phyloP scores from a whole-genome alignment of 2,113 vertebrate species.

The Meles meles region DNA sequence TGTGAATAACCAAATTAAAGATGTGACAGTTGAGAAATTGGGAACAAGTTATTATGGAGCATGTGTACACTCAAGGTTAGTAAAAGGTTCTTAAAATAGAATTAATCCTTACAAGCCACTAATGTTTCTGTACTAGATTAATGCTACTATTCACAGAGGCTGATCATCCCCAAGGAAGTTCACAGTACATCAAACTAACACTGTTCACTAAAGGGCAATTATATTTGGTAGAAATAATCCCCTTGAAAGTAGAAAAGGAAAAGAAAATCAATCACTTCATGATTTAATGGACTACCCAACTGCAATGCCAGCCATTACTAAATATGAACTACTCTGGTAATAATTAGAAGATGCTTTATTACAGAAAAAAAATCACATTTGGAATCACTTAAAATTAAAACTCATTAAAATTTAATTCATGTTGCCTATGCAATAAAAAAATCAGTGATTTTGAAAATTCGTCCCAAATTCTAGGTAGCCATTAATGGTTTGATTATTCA shows the following conservation, averaged over 20 bases:
- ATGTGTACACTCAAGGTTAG: slow-evolving; percentile 32
- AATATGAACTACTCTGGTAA: slow-evolving; percentile 17
- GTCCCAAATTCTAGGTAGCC: neutral
- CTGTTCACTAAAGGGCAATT: slow-evolving; percentile 65
- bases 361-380: neutral
- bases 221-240: slow-evolving; percentile 70
- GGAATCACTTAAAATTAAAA: slow-evolving; percentile 39
- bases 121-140: slow-evolving; percentile 63
- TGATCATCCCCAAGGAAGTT: slow-evolving; percentile 61
- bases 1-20: slow-evolving; percentile 58
- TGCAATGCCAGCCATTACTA: slow-evolving; percentile 39
- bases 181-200: slow-evolving; percentile 54
- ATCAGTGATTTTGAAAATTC: slow-evolving; percentile 14
- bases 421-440: neutral
- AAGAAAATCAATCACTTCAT: slow-evolving; percentile 68
- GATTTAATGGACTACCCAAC: slow-evolving; percentile 63
- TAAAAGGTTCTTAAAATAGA: slow-evolving; percentile 69
- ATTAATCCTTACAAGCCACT: slow-evolving; percentile 66
- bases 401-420: slow-evolving; percentile 49
- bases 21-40: slow-evolving; percentile 62
- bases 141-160: slow-evolving; percentile 57
- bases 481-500: slow-evolving; percentile 2
- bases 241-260: slow-evolving; percentile 57
- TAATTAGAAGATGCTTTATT: slow-evolving; percentile 42
- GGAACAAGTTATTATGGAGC: slow-evolving; percentile 53